Percentiles rank a stretch among this genome's conserved stretches.
Conservation (phyloP, 2,888 invertebrate species). For the Dicyrtomina minuta region DNA sequence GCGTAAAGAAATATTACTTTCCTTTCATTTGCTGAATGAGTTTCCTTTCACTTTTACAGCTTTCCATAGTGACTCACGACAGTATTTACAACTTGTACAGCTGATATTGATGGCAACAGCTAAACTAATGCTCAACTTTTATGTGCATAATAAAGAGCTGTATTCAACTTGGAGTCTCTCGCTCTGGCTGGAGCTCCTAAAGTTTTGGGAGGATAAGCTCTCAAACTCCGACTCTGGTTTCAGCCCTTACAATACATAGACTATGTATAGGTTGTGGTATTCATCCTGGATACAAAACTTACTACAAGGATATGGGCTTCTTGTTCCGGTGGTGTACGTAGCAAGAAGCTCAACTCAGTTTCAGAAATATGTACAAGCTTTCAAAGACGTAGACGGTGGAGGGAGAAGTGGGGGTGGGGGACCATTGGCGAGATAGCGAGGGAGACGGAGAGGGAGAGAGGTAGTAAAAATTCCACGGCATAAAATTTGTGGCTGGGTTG, state of each 20-base stretch:
- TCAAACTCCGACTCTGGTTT: background rate
- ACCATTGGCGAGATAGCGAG: background rate
- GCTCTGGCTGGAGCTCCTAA: background rate
- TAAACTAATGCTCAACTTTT: constrained; percentile 1
- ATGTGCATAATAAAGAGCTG: background rate
- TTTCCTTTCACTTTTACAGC: too few relatives aligned
- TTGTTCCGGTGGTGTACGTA: background rate
- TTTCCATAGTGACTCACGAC: background rate
- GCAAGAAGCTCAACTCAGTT: too few relatives aligned
- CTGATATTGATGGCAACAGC: constrained; percentile 8
- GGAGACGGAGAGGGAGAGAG: constrained; percentile 4
- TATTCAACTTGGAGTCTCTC: background rate
- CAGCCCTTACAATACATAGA: too few relatives aligned
- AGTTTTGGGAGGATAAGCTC: background rate
- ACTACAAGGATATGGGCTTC: too few relatives aligned
- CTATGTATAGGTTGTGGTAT: background rate
- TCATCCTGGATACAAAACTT: too few relatives aligned
- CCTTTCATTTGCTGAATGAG: too few relatives aligned
- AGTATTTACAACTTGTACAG: background rate
- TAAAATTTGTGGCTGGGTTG: background rate
- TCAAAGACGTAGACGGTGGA: background rate
- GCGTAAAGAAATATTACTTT: too few relatives aligned
- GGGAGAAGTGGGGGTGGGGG: background rate
- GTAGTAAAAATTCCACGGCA: constrained; percentile 9
- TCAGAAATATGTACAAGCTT: too few relatives aligned